These are phyloP conservation scores for Passerculus sandwichensis DNA, from an alignment of 2,797 vertebrate species.

Conservation along the genomic window DNA sequence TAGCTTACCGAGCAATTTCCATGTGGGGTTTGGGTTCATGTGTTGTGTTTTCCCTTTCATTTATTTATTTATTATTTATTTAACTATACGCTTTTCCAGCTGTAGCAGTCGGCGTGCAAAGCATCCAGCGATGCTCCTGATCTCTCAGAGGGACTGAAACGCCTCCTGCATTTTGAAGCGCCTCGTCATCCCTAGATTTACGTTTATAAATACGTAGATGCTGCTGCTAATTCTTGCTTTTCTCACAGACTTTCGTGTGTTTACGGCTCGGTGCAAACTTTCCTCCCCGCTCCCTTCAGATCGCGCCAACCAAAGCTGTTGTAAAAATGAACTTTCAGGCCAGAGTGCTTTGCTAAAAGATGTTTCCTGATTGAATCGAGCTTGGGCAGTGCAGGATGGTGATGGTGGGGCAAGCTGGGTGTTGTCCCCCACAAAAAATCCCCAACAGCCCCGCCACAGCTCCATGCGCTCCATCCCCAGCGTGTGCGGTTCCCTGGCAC, in stretches of 20 bases:
- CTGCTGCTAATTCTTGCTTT: not conserved
- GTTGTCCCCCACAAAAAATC: not conserved
- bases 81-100: not conserved
- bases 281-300: not conserved
- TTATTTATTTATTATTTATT: not conserved
- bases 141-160: not conserved
- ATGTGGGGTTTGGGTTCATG: not conserved
- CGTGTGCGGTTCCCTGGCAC: not conserved
- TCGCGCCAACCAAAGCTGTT: not conserved
- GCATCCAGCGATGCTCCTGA: not conserved
- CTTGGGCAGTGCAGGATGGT: not conserved
- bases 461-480: not conserved
- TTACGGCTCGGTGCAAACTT: slow-evolving; percentile 3
- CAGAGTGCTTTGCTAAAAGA: not conserved
- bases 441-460: not conserved
- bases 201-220: not conserved
- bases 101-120: not conserved
- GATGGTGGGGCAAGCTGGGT: not conserved
- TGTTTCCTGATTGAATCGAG: not conserved
- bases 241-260: not conserved
- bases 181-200: not conserved
- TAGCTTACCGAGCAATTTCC: not conserved
- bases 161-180: not conserved
- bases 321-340: not conserved
- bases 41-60: not conserved